Base-by-base conservation (phyloP, 2,113 vertebrate species). In the Jacana jacana region DNA sequence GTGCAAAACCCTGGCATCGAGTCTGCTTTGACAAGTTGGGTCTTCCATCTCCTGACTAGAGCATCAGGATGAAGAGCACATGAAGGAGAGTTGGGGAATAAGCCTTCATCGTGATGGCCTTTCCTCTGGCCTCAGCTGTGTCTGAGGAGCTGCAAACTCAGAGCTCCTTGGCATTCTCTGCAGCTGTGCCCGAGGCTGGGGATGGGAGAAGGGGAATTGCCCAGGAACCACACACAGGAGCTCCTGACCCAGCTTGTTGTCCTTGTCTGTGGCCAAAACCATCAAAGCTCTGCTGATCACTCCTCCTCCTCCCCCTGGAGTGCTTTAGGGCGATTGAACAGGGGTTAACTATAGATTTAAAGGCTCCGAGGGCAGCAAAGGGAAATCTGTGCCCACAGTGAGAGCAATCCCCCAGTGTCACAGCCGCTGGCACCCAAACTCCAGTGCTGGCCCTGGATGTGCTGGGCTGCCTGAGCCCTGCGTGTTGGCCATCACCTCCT, bases 131-230 rank as follows among this genome's bases (percentile, higher is more conserved):
- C 75, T 65, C 30, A 28, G 72, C 64, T 37, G 30, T n/a, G 46
- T 11, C 0, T 0, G 37, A 30, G 78, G 33, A 70, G 25, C 46
- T 44, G 61, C 30, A 31, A 68, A 48, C 23, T 49, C 79, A 25
- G 63, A 73, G n/a, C 68, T 70, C 58, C 58, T 42, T 17, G 2
- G 40, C 3, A 0, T 49, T 48, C 17, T 69, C 60, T 16, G 40
- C n/a, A 60, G 30, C 31, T 0, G 0, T 49, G 63, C 51, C n/a
- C 2, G 2, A 6, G 14, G 3, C 46, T 33, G 7, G 1, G 35
- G 5, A 9, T 49, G 46, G 27, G 17, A 60, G 31, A 20, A 44
- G 57, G 28, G 23, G 13, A 3, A 33, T 51, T 10, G 1, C 19
- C 18, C 18, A 39, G 75, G 19, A 71, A 2, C 15, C 6, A 4